These are phyloP conservation scores for Trissolcus basalis DNA, from an alignment of 1,140 invertebrate genomes.

Conservation along the genomic window DNA sequence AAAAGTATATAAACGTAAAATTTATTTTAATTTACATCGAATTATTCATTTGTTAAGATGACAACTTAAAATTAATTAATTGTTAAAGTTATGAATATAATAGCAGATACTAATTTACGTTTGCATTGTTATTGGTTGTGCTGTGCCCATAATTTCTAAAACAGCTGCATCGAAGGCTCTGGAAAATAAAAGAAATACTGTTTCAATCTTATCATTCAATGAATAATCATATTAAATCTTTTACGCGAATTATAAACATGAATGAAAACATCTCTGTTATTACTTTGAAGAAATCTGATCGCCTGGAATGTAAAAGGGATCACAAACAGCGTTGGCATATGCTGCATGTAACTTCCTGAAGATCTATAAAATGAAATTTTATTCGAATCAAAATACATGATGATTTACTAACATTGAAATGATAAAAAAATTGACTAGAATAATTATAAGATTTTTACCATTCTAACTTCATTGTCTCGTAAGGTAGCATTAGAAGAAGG, in stretches of 20 bases:
- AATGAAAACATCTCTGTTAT: conserved; percentile 61
- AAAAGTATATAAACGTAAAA: too few species aligned
- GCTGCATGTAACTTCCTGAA: conserved; percentile 92
- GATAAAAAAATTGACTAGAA: conserved; percentile 4
- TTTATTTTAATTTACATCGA: too few species aligned
- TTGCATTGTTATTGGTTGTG: too few species aligned
- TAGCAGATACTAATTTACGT: too few species aligned
- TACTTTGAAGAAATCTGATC: conserved; percentile 89
- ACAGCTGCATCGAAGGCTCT: conserved; percentile 69
- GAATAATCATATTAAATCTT: conserved; percentile 1
- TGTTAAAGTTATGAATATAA: too few species aligned
- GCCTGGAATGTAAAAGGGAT: conserved; percentile 95
- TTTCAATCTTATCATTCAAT: conserved; percentile 3
- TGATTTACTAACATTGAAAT: not conserved
- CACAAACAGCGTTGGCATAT: conserved; percentile 94
- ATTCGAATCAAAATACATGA: conserved; percentile 7
- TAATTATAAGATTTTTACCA: conserved; percentile 79
- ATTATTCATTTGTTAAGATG: too few species aligned
- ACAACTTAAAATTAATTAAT: too few species aligned
- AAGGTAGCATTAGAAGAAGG: conserved; percentile 91
- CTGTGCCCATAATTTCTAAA: conserved; percentile 69
- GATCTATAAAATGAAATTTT: conserved; percentile 78
- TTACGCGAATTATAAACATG: not conserved
- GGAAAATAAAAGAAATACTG: conserved; percentile 44
- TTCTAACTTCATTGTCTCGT: conserved; percentile 95